Conservation (phyloP, 1,140 invertebrate species). For the Hetaerina americana region DNA sequence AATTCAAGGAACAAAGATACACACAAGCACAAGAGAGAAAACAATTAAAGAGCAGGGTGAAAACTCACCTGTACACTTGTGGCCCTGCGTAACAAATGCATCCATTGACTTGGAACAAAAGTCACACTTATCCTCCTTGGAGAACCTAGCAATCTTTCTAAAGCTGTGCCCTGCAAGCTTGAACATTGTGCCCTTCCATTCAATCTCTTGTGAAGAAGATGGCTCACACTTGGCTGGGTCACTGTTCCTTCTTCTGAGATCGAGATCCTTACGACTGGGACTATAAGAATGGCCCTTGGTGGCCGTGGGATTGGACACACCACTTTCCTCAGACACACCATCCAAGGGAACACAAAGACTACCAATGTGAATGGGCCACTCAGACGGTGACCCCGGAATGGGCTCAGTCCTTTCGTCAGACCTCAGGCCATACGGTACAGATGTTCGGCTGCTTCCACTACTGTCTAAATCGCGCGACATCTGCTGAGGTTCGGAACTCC, state of each 20-base stretch:
- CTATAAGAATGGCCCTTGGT: not conserved
- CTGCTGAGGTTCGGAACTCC: not conserved
- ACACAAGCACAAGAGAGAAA: too few species aligned
- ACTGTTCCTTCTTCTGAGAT: conserved; percentile 51
- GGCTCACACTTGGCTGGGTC: conserved; percentile 42
- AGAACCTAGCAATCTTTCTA: conserved; percentile 47
- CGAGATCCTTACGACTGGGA: conserved; percentile 19
- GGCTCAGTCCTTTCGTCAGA: too few species aligned
- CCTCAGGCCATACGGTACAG: too few species aligned
- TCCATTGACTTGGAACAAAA: conserved; percentile 65
- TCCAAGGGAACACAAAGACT: not conserved
- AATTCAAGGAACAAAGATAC: too few species aligned
- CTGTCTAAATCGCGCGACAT: not conserved
- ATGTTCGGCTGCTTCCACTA: not conserved
- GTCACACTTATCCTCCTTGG: conserved; percentile 63
- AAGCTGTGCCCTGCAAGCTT: conserved; percentile 57
- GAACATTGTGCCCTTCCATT: conserved; percentile 43
- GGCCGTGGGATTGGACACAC: not conserved
- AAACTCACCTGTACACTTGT: conserved; percentile 53
- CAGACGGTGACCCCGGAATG: not conserved
- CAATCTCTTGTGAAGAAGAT: conserved; percentile 22
- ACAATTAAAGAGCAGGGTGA: too few species aligned
- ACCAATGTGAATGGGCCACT: not conserved
- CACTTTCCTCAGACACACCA: not conserved
- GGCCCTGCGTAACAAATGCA: conserved; percentile 64